Percentiles rank a stretch among this genome's conserved stretches.
phyloP scores from a whole-genome alignment of 1,140 invertebrate genomes.

The Pogonomyrmex californicus region DNA sequence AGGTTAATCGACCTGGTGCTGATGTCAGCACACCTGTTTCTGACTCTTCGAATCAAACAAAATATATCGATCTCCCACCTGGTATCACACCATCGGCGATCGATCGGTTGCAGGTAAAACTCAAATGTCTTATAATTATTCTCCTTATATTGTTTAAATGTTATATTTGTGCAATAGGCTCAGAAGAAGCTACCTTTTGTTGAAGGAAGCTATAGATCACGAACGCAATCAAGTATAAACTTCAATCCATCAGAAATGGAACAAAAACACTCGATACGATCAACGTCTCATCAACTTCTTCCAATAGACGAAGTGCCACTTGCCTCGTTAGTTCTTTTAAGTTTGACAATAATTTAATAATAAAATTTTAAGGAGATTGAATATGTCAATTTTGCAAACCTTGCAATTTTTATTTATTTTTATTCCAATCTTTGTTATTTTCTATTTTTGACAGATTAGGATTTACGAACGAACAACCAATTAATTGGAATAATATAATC shows the following conservation, averaged over 20 bases:
- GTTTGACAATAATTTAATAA: neutral
- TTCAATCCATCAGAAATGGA: slow-evolving; percentile 72
- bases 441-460: slow-evolving; percentile 82
- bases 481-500: slow-evolving; percentile 87
- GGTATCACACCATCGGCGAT: slow-evolving; percentile 78
- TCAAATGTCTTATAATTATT: neutral
- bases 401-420: neutral
- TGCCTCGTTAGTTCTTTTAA: slow-evolving; percentile 77
- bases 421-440: neutral
- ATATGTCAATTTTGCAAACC: neutral
- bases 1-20: slow-evolving; percentile 79
- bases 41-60: slow-evolving; percentile 60
- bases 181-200: slow-evolving; percentile 71
- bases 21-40: slow-evolving; percentile 67
- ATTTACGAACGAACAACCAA: slow-evolving; percentile 85
- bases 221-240: slow-evolving; percentile 72
- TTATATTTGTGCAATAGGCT: slow-evolving; percentile 48
- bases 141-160: neutral
- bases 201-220: slow-evolving; percentile 74
- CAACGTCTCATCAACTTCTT: slow-evolving; percentile 45
- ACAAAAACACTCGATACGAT: slow-evolving; percentile 67
- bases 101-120: slow-evolving; percentile 77
- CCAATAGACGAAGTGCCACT: slow-evolving; percentile 80
- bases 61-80: slow-evolving; percentile 74
- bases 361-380: slow-evolving; percentile 23